Base-by-base conservation (phyloP, 2,888 invertebrate genomes). In the Mayetiola destructor region DNA sequence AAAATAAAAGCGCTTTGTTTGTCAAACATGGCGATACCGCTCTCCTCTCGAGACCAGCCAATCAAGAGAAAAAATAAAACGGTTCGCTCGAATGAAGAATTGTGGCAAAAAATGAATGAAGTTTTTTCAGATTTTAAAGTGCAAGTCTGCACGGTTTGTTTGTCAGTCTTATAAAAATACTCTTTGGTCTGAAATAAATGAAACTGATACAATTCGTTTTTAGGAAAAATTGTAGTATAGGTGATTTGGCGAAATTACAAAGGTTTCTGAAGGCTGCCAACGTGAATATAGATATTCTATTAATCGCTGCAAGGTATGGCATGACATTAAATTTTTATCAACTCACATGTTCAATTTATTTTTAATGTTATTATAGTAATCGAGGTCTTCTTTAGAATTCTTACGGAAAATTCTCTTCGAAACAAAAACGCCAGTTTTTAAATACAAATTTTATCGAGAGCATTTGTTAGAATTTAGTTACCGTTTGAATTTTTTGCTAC, bases 401-500 rank as follows among this genome's bases (percentile, higher is more conserved):
- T 32, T 32, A 32, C 8, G 12, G 32, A 32, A 32, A 32, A 32
- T 32, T 32, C 8, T 32, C n/a, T 32, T 12, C 6, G 8, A 32
- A 32, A 9, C 8, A 12, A 9, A 8, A 12, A 9, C 8, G 12
- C 12, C n/a, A 8, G 6, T 36, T 8, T 36, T 4, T 36, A 36
- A 36, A 36, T 36, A 36, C 6, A 32, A 36, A 36, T 36, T 36
- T 16, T n/a, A 36, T 36, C 3, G 36, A 9, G 14, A 14, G n/a
- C 12, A 8, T 36, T 36, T 37, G 14, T n/a, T n/a, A n/a, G n/a
- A n/a, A n/a, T n/a, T n/a, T n/a, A n/a, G 32, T 42, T 16, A 56
- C 77, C 74, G 74, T 64, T 75, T 72, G 60, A 76, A 75, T 27
- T 73, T 63, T 37, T 75, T 74, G 59, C 73, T 69, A 63, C 86